A percentile compares a stretch with the other conserved stretches of the same genome.
These are phyloP conservation scores for Dendroctonus valens DNA, from an alignment of 1,140 invertebrate genomes.

Conservation along the genomic window DNA sequence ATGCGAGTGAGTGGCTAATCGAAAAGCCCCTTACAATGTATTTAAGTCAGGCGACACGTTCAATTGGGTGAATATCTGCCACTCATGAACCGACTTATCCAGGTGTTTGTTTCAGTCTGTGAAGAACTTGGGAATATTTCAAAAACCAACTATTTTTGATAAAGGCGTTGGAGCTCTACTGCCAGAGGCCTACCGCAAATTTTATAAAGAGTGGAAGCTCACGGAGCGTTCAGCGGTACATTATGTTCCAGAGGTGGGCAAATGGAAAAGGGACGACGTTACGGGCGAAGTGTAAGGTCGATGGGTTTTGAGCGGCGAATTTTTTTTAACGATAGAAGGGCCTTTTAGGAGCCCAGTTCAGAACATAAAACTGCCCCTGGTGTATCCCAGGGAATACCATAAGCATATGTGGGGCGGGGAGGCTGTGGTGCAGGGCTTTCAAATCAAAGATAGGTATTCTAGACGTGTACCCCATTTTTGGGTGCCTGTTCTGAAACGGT, in stretches of 20 bases:
- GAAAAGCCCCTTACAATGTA: not conserved
- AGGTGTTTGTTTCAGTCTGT: constrained; percentile 17
- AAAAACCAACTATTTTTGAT: constrained; percentile 42
- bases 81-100: not conserved
- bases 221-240: constrained; percentile 77
- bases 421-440: constrained; percentile 87
- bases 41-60: not conserved
- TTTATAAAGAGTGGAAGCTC: constrained; percentile 82
- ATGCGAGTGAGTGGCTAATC: not conserved
- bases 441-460: constrained; percentile 61
- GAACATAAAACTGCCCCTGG: constrained; percentile 75
- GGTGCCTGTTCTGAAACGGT: constrained; percentile 75
- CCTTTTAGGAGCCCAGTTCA: constrained; percentile 63
- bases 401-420: constrained; percentile 95
- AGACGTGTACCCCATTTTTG: constrained; percentile 78
- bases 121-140: constrained; percentile 41
- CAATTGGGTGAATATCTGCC: not conserved
- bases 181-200: constrained; percentile 84
- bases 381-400: constrained; percentile 77
- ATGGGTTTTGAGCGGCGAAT: not conserved
- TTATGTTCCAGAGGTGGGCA: constrained; percentile 72
- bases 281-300: constrained; percentile 66
- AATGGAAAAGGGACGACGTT: constrained; percentile 70
- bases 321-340: not conserved
- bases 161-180: constrained; percentile 60